Conservation (phyloP, 2,888 invertebrate species). For the Branchellion lobata region DNA sequence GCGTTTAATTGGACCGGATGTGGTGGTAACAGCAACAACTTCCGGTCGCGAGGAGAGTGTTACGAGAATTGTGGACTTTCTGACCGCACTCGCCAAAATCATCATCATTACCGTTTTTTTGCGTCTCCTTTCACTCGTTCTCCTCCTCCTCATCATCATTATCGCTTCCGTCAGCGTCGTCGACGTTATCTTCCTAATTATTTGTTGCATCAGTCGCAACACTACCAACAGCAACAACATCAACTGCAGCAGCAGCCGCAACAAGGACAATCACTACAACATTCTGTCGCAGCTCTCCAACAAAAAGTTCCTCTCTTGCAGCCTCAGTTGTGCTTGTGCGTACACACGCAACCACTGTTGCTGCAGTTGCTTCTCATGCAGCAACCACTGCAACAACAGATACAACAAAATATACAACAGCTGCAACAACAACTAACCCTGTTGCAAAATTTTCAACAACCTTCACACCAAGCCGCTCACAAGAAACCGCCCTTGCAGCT, state of each 20-base stretch:
- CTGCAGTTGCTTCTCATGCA: background rate
- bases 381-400: background rate
- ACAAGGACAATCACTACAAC: too few relatives aligned
- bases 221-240: too few relatives aligned
- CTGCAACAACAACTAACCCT: background rate
- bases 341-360: background rate
- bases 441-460: background rate
- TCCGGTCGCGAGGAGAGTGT: constrained; percentile 48
- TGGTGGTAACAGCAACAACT: constrained; percentile 51
- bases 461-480: background rate
- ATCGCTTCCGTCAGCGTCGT: background rate
- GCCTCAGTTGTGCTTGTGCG: too few relatives aligned
- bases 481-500: background rate
- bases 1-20: constrained; percentile 52
- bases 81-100: background rate
- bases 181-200: background rate
- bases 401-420: background rate
- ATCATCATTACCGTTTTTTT: background rate
- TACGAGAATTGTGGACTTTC: constrained; percentile 46
- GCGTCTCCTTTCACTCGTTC: too few relatives aligned
- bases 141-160: too few relatives aligned
- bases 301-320: too few relatives aligned
- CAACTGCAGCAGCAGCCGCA: too few relatives aligned
- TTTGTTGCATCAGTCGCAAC: too few relatives aligned
- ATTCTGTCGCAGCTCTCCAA: too few relatives aligned